Evolutionary conservation across 2,113 vertebrate genomes (phyloP).

Genomic region (Struthio camelus): DNA sequence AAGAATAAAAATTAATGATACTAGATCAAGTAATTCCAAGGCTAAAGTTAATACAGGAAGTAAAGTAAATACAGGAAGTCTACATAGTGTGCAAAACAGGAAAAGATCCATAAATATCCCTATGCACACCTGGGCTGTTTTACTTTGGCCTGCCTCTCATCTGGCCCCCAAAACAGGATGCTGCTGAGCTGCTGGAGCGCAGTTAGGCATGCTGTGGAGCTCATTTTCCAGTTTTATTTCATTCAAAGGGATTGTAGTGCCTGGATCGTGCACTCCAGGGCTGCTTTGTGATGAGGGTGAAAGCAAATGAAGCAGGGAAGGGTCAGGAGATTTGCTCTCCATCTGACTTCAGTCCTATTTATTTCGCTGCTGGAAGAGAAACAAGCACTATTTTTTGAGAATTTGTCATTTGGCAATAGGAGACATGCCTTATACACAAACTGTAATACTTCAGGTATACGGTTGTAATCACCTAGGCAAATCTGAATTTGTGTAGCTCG

Average conservation of each 20-base stretch:
- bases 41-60: not conserved
- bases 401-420: not conserved
- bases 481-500: not conserved
- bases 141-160: not conserved
- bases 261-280: not conserved
- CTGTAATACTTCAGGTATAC: not conserved
- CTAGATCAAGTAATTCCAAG: not conserved
- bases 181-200: not conserved
- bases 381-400: not conserved
- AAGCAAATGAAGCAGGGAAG: not conserved
- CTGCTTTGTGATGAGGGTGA: not conserved
- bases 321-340: not conserved
- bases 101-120: not conserved
- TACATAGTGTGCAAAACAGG: not conserved
- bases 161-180: not conserved
- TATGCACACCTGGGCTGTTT: not conserved
- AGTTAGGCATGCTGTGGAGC: not conserved
- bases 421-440: not conserved
- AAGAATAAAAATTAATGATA: not conserved
- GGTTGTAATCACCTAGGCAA: not conserved
- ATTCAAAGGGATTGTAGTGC: not conserved
- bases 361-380: not conserved
- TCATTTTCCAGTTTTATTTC: not conserved
- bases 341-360: not conserved
- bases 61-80: not conserved